Evolutionary conservation across 2,113 vertebrate species (phyloP), one percentile per base, ranked within the genome.

Genomic region (Zosterops japonicus): DNA sequence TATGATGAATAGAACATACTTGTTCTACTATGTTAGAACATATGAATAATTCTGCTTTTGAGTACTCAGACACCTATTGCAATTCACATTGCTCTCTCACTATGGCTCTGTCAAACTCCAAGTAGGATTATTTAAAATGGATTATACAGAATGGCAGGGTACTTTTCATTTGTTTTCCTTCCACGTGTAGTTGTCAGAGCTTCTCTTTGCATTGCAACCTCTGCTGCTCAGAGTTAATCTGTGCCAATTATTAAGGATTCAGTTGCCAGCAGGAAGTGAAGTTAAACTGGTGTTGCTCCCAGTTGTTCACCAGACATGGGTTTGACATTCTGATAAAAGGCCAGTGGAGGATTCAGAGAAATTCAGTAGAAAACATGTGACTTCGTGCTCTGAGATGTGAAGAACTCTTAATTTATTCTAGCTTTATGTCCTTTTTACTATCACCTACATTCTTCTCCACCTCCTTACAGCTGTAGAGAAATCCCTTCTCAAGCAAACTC

Each of bases 141-240:
- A 78, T 74, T 93, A 74, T 77, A 94, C 81, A 49, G 70, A 90
- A 80, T 64, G 93, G 83, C 76, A 49, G 60, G 47, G 14, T 92
- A 78, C 88, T 95, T 82, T 50, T 88, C 55, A 64, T 75, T 93
- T 96, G 67, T 96, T 95, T 94, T 94, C 60, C 61, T 82, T 89
- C 60, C 36, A 24, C 9, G 4, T 44, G 50, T n/a, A 76, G 27
- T 87, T 24, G 8, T 87, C 14, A 55, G 39, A 57, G 27, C n/a
- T 85, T 72, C 76, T 81, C 44, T 93, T 81, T 87, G 19, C 23
- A 24, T 69, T 90, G 28, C 64, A 69, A 52, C 79, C 31, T 74
- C 41, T 95, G 53, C 28, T 94, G 41, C 87, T 88, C 29, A 5
- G 83, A 93, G 42, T 49, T 96, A 80, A 97, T 97, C 44, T 84